Percentiles rank a stretch among this genome's conserved stretches.
Conservation (phyloP, 1,140 invertebrate species). For the Sipha flava region DNA sequence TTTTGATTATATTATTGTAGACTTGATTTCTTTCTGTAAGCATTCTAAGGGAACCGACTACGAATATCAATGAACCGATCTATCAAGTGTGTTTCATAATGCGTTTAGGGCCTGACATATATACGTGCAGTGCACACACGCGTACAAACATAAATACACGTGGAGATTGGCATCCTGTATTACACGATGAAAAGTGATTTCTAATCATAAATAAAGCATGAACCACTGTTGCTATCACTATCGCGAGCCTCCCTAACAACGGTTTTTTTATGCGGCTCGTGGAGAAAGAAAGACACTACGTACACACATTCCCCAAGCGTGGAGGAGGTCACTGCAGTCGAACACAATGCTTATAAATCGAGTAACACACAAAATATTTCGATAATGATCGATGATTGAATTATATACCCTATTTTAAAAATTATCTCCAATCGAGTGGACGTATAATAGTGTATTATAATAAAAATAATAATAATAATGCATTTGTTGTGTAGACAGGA, state of each 20-base stretch:
- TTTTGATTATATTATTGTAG: too few relatives aligned
- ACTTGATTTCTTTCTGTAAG: neutral
- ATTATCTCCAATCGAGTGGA: neutral
- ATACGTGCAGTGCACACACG: neutral
- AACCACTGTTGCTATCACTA: neutral
- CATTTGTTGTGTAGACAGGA: neutral
- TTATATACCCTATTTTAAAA: neutral
- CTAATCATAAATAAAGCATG: conserved; percentile 32
- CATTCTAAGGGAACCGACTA: neutral
- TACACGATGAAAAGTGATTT: conserved; percentile 30
- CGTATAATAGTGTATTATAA: neutral
- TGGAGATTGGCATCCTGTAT: conserved; percentile 21
- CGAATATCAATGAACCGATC: conserved; percentile 29
- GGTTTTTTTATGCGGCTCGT: neutral
- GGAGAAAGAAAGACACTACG: neutral
- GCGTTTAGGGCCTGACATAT: neutral
- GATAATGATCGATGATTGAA: conserved; percentile 27
- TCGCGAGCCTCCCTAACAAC: neutral
- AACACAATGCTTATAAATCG: neutral
- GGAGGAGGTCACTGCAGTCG: neutral
- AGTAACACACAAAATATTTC: neutral
- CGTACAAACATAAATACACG: neutral
- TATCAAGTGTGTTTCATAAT: conserved; percentile 22
- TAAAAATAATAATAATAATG: neutral
- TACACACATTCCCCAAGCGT: neutral